A percentile compares a stretch with the other conserved stretches of the same genome.
Evolutionary conservation across 1,140 invertebrate genomes (phyloP).

Genomic region (Sycophila sp.): DNA sequence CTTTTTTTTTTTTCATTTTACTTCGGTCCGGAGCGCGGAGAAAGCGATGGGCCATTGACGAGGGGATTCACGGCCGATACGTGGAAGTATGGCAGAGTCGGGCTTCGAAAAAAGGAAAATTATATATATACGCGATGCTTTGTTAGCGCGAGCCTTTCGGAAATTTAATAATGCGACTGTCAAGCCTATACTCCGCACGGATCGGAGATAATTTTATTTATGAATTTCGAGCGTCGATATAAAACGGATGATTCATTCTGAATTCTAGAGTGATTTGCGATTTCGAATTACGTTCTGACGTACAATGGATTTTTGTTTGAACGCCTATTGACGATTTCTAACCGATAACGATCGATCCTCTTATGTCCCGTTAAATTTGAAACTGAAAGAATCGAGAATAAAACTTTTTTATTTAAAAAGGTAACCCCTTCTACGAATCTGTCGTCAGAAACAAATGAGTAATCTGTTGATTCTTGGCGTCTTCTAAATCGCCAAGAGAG

Average conservation of each 20-base stretch:
- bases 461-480: too few species aligned
- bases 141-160: neutral
- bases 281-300: neutral
- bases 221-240: conserved; percentile 1
- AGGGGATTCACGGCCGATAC: neutral
- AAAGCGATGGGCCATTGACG: neutral
- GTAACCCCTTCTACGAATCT: too few species aligned
- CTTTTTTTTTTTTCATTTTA: neutral
- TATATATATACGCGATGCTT: neutral
- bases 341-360: conserved; percentile 14
- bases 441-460: too few species aligned
- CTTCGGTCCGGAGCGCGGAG: neutral
- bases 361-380: conserved; percentile 11
- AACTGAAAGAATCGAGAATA: neutral
- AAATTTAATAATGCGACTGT: conserved; percentile 3
- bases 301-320: conserved; percentile 8
- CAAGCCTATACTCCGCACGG: neutral
- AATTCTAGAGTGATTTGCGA: conserved; percentile 19
- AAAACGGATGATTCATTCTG: conserved; percentile 12
- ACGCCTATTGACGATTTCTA: neutral
- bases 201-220: conserved; percentile 21
- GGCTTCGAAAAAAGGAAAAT: too few species aligned
- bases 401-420: too few species aligned
- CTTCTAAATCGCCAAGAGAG: too few species aligned
- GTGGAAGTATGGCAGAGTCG: too few species aligned